Conservation (phyloP, 2,888 invertebrate species). For the Dione vanillae region DNA sequence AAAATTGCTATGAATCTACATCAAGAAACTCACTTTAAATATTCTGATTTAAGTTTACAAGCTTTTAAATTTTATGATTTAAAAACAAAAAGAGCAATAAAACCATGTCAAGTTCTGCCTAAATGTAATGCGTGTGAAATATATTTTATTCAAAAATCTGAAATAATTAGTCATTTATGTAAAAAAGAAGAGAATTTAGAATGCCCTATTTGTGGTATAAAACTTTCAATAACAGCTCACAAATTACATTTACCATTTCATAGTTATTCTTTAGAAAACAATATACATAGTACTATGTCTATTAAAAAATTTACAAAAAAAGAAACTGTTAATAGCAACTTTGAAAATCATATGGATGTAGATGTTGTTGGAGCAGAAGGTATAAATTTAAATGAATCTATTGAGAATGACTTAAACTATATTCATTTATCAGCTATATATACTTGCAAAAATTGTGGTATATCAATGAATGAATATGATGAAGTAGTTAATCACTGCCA, state of each 20-base stretch:
- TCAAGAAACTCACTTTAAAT: conserved; percentile 55
- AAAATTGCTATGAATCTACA: conserved; percentile 54
- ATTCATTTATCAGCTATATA: conserved; percentile 50
- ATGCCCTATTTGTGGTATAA: conserved; percentile 62
- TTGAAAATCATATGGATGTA: conserved; percentile 1
- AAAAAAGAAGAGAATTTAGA: conserved; percentile 53
- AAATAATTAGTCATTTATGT: conserved; percentile 58
- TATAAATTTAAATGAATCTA: neutral
- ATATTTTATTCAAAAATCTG: conserved; percentile 59
- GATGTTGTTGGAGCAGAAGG: neutral
- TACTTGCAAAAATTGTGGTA: conserved; percentile 60
- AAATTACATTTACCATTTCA: conserved; percentile 69
- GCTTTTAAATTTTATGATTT: conserved; percentile 65
- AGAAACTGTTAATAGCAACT: neutral
- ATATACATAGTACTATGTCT: conserved; percentile 12
- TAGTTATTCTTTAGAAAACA: conserved; percentile 52
- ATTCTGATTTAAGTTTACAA: conserved; percentile 56
- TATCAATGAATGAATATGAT: conserved; percentile 62
- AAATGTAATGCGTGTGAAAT: conserved; percentile 62
- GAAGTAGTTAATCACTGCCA: conserved; percentile 69
- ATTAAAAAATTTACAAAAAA: neutral
- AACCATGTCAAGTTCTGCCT: conserved; percentile 64
- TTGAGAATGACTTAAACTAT: neutral
- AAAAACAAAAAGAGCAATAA: conserved; percentile 54
- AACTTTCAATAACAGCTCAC: conserved; percentile 59